Percentiles rank a stretch among this genome's conserved stretches.
Conservation (phyloP, 92 coral and sea anemone species). For the Micromussa lordhowensis region DNA sequence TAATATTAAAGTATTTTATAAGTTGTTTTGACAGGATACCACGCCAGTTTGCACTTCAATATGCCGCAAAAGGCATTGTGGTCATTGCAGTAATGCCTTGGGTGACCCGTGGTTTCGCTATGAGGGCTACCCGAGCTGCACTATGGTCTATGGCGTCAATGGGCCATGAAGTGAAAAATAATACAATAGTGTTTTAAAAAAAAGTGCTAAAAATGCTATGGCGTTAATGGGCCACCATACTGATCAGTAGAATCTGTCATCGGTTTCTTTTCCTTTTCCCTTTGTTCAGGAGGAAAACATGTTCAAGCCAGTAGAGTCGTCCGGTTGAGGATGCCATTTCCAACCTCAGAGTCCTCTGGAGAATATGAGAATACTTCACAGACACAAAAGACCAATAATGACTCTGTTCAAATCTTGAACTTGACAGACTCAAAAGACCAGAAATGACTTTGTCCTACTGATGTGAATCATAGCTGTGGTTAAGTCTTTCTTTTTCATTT, state of each 20-base stretch:
- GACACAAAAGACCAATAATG: neutral
- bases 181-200: too few species aligned
- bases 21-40: too few species aligned
- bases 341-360: neutral
- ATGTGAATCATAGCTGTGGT: neutral
- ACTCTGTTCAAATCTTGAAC: neutral
- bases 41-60: neutral
- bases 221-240: neutral
- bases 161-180: conserved; percentile 1
- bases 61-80: neutral
- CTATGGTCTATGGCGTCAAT: conserved; percentile 30
- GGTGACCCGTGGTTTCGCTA: conserved; percentile 7
- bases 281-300: neutral
- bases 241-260: neutral
- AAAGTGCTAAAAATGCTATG: neutral
- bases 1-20: too few species aligned
- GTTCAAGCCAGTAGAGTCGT: neutral
- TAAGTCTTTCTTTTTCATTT: neutral
- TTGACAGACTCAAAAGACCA: neutral
- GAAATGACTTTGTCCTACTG: neutral
- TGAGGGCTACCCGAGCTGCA: neutral
- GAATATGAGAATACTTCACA: neutral
- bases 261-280: neutral
- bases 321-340: neutral
- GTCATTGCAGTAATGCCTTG: neutral